These are phyloP conservation scores for Paelopatides confundens DNA, from an alignment of 53 echinoderm and acorn worm species.

Conservation along the genomic window DNA sequence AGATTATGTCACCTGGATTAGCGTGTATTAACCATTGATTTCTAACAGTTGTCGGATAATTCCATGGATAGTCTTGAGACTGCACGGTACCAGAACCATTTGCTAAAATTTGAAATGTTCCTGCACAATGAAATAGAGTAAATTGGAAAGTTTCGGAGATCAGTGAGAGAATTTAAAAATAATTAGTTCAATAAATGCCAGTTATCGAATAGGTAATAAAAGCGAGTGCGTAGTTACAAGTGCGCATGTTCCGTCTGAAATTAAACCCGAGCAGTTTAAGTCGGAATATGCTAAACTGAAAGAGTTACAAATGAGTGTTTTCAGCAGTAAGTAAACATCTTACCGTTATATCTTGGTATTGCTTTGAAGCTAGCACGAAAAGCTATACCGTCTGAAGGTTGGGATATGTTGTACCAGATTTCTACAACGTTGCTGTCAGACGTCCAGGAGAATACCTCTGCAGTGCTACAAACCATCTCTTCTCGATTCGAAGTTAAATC, in stretches of 20 bases:
- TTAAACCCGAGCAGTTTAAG: too few relatives aligned
- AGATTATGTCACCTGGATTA: conserved; percentile 54
- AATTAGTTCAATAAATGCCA: too few relatives aligned
- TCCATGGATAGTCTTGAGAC: neutral
- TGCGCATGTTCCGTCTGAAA: too few relatives aligned
- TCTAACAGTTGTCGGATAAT: neutral
- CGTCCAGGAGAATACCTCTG: conserved; percentile 65
- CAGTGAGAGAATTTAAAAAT: too few relatives aligned
- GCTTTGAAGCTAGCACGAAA: conserved; percentile 68
- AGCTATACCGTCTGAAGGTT: conserved; percentile 36
- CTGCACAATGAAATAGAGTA: too few relatives aligned
- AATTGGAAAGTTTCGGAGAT: too few relatives aligned
- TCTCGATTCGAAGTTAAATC: conserved; percentile 56
- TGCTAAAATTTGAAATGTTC: neutral
- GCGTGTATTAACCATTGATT: conserved; percentile 53
- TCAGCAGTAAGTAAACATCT: neutral
- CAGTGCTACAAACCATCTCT: conserved; percentile 53
- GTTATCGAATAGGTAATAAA: too few relatives aligned
- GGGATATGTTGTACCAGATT: conserved; percentile 53
- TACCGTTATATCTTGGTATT: conserved; percentile 52
- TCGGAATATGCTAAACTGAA: too few relatives aligned
- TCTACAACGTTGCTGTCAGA: conserved; percentile 64
- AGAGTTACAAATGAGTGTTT: too few relatives aligned
- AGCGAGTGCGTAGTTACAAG: too few relatives aligned
- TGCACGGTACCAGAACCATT: neutral